Conservation (phyloP, 2,797 vertebrate genomes). For the Sebastes jordani region DNA sequence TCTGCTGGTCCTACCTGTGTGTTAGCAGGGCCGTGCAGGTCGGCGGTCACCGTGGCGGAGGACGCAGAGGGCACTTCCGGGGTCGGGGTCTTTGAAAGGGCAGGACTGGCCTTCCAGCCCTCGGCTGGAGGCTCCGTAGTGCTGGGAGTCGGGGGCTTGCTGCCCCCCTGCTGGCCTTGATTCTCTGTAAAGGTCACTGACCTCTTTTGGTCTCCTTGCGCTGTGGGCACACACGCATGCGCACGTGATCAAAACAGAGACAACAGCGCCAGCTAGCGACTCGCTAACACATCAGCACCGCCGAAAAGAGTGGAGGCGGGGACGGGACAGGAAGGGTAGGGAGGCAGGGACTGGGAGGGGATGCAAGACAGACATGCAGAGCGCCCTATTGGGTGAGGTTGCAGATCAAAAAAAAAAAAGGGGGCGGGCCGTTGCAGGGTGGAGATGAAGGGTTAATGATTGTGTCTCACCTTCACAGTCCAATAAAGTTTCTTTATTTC, state of each 20-base stretch:
- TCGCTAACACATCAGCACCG: slow-evolving; percentile 44
- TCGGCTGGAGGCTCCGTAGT: slow-evolving; percentile 58
- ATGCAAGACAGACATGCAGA: slow-evolving; percentile 84
- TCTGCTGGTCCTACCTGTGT: slow-evolving; percentile 79
- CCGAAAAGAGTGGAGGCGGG: slow-evolving; percentile 51
- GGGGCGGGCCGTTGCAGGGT: slow-evolving; percentile 64
- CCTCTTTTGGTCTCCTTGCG: slow-evolving; percentile 91
- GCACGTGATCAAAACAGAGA: slow-evolving; percentile 20
- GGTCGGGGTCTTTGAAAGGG: slow-evolving; percentile 73
- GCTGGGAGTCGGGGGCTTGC: slow-evolving; percentile 37
- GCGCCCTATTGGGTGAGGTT: slow-evolving; percentile 70
- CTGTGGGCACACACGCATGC: slow-evolving; percentile 60
- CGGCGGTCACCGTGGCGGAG: slow-evolving; percentile 80
- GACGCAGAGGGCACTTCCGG: slow-evolving; percentile 60
- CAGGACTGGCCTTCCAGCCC: slow-evolving; percentile 68
- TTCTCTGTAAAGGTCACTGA: slow-evolving; percentile 95
- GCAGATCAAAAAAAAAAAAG: slow-evolving; percentile 43
- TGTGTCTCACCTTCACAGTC: slow-evolving; percentile 84
- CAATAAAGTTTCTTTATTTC: slow-evolving; percentile 84
- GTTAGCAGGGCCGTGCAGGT: slow-evolving; percentile 82
- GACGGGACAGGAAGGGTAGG: slow-evolving; percentile 6
- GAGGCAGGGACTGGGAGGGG: slow-evolving; percentile 39
- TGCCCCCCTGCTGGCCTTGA: slow-evolving; percentile 77
- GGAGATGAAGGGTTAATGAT: slow-evolving; percentile 66
- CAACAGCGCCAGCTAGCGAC: neutral